phyloP scores from a whole-genome alignment of 2,113 vertebrate genomes.

The Eulemur rufifrons region DNA sequence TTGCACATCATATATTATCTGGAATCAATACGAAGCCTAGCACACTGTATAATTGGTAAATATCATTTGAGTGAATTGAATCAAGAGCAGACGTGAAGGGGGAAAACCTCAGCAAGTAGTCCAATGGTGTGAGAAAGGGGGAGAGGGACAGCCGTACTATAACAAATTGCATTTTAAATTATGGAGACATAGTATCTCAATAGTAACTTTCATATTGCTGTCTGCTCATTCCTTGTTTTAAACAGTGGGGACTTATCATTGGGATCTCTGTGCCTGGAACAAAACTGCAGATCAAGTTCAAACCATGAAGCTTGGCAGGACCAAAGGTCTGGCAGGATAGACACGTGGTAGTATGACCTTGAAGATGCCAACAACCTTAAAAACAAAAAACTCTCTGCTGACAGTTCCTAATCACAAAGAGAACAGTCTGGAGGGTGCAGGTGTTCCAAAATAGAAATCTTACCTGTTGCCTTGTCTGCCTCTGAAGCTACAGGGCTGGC shows the following conservation, averaged over 20 bases:
- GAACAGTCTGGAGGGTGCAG: no score
- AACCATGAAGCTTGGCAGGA: not conserved
- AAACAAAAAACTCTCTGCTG: not conserved
- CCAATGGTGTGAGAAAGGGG: not conserved
- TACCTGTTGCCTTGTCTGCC: not conserved
- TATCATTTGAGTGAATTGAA: not conserved
- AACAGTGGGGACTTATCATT: not conserved
- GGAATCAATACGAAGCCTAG: not conserved
- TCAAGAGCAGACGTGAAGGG: not conserved
- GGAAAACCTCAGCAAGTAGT: not conserved
- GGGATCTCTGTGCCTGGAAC: not conserved
- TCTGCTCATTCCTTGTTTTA: not conserved
- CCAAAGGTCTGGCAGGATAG: not conserved
- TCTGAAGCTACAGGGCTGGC: not conserved
- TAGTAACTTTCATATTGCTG: not conserved
- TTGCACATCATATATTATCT: not conserved
- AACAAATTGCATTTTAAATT: not conserved
- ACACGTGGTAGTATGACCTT: not conserved
- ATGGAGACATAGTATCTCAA: not conserved
- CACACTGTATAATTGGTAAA: not conserved
- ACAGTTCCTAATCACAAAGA: not conserved
- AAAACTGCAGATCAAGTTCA: not conserved
- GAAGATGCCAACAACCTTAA: not conserved
- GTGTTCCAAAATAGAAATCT: not conserved
- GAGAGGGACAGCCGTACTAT: not conserved